phyloP scores from a whole-genome alignment of 1,140 invertebrate species.

The Charaxes varanes region DNA sequence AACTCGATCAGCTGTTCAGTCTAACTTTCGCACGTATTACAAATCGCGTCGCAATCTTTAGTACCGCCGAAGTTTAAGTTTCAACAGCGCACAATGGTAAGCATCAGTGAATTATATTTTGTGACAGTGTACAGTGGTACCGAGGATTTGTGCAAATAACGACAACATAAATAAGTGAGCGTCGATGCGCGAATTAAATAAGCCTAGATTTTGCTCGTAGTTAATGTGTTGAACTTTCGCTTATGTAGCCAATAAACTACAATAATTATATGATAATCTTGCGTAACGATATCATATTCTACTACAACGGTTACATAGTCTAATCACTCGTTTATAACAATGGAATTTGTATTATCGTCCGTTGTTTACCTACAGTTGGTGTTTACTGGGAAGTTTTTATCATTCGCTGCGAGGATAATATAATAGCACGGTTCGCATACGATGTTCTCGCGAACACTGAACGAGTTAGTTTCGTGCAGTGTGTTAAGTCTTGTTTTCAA shows the following conservation, averaged over 20 bases:
- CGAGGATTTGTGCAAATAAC: slow-evolving; percentile 14
- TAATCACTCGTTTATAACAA: too few species aligned
- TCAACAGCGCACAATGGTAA: slow-evolving; percentile 62
- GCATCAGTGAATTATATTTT: slow-evolving; percentile 38
- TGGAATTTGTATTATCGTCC: not conserved
- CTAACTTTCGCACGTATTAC: too few species aligned
- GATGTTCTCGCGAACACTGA: not conserved
- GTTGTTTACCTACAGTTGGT: not conserved
- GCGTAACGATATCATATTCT: too few species aligned
- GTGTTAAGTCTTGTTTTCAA: slow-evolving; percentile 42
- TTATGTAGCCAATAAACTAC: too few species aligned
- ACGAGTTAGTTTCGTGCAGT: slow-evolving; percentile 9
- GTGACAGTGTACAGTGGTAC: slow-evolving; percentile 48
- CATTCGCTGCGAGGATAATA: not conserved
- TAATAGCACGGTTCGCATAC: too few species aligned
- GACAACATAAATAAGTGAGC: slow-evolving; percentile 6
- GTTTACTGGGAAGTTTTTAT: not conserved
- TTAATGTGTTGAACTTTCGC: not conserved
- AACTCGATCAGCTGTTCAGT: slow-evolving; percentile 64
- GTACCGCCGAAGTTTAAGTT: slow-evolving; percentile 15
- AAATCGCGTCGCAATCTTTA: slow-evolving; percentile 20
- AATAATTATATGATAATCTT: too few species aligned
- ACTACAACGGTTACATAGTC: too few species aligned
- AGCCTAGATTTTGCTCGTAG: slow-evolving; percentile 5
- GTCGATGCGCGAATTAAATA: too few species aligned